Evolutionary conservation across 2,888 invertebrate genomes (phyloP).

Genomic region (Ormyrus thymus): DNA sequence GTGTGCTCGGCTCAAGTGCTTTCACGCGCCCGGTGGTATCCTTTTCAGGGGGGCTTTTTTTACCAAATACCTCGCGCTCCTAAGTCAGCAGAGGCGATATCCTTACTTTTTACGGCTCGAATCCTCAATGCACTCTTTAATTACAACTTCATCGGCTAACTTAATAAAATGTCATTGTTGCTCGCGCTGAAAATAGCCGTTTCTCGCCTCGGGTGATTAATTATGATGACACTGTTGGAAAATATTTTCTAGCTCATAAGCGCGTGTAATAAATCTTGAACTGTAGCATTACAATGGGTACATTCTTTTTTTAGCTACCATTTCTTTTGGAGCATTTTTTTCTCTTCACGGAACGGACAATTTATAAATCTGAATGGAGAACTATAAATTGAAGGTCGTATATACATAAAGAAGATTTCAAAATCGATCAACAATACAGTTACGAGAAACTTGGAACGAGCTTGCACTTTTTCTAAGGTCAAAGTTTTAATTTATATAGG

Average conservation of each 20-base stretch:
- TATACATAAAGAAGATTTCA: constrained; percentile 5
- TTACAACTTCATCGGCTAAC: background rate
- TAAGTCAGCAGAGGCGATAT: too few relatives aligned
- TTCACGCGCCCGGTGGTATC: constrained; percentile 29
- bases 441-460: background rate
- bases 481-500: too few relatives aligned
- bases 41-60: constrained; percentile 17
- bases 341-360: constrained; percentile 13
- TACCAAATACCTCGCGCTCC: background rate
- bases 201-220: constrained; percentile 20
- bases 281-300: constrained; percentile 24
- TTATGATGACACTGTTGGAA: constrained; percentile 31
- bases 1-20: constrained; percentile 22
- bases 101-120: background rate
- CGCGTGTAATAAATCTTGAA: constrained; percentile 20
- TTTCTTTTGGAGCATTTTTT: constrained; percentile 15
- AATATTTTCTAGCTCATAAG: constrained; percentile 30
- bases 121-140: background rate
- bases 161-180: constrained; percentile 23
- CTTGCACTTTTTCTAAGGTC: too few relatives aligned
- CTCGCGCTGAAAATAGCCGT: constrained; percentile 5
- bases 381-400: too few relatives aligned
- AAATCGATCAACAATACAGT: constrained; percentile 15
- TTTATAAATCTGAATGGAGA: constrained; percentile 31
- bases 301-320: constrained; percentile 21